Percentiles rank a stretch among this genome's conserved stretches.
phyloP scores from a whole-genome alignment of 1,140 invertebrate genomes.

The Drosophila auraria region DNA sequence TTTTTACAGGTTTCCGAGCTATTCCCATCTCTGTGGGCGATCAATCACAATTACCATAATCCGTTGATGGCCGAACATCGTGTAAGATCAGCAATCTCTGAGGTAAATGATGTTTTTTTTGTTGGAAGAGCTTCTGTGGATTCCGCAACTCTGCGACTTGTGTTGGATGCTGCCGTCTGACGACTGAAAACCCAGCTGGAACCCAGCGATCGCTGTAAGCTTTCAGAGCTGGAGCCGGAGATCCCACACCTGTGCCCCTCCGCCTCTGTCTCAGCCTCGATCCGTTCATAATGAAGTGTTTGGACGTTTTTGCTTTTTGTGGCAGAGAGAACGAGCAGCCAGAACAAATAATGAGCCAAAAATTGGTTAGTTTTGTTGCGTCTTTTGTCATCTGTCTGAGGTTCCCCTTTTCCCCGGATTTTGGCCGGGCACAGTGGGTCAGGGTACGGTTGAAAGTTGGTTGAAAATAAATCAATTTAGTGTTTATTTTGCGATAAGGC shows the following conservation, averaged over 20 bases:
- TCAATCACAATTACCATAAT: conserved; percentile 74
- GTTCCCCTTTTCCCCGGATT: conserved; percentile 13
- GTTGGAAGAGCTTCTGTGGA: conserved; percentile 31
- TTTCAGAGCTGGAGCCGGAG: conserved; percentile 37
- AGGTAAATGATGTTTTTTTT: conserved; percentile 5
- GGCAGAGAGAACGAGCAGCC: conserved; percentile 36
- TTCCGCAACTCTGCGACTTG: conserved; percentile 64
- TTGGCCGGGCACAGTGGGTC: conserved; percentile 38
- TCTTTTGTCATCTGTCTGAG: conserved; percentile 45
- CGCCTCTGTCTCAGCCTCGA: background rate
- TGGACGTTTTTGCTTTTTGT: conserved; percentile 42
- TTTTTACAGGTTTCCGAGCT: background rate
- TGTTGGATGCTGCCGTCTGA: conserved; percentile 77
- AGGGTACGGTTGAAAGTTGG: conserved; percentile 4
- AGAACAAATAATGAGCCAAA: conserved; percentile 71
- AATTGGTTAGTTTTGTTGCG: conserved; percentile 58
- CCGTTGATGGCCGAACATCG: conserved; percentile 63
- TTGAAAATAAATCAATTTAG: conserved; percentile 22
- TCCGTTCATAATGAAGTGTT: conserved; percentile 66
- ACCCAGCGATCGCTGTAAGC: conserved; percentile 71
- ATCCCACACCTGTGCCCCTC: conserved; percentile 29
- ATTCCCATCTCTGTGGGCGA: conserved; percentile 17
- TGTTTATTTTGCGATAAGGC: conserved; percentile 23
- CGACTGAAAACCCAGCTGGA: conserved; percentile 56
- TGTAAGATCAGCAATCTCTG: conserved; percentile 37